Evolutionary conservation across 1,140 invertebrate species (phyloP).

Genomic region (Cyrtorhinus lividipennis): DNA sequence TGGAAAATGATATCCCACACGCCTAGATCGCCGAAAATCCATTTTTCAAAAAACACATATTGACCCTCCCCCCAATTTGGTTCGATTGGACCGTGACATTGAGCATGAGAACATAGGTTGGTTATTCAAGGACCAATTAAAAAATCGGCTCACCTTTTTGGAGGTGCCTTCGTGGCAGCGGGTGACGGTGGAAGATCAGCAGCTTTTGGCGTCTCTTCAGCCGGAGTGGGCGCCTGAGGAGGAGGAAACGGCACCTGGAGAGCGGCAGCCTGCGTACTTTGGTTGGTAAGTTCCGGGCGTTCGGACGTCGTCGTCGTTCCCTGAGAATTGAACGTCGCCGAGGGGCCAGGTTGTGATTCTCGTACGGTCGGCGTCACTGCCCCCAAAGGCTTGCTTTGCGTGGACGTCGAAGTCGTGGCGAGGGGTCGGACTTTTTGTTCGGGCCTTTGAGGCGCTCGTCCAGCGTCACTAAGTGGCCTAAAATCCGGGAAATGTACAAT

Average conservation of each 20-base stretch:
- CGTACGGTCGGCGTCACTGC: constrained; percentile 40
- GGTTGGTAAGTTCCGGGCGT: neutral
- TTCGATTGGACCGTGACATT: too few species aligned
- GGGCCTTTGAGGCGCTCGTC: constrained; percentile 15
- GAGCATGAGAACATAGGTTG: too few species aligned
- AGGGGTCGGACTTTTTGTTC: constrained; percentile 26
- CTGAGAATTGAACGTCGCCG: neutral
- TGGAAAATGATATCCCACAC: too few species aligned
- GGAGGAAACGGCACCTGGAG: neutral
- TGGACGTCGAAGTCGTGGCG: neutral
- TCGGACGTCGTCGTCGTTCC: neutral
- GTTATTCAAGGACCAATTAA: too few species aligned
- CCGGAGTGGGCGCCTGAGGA: neutral
- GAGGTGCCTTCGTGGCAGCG: neutral
- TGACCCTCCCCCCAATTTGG: too few species aligned
- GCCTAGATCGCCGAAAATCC: too few species aligned
- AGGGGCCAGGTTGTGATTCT: constrained; percentile 22
- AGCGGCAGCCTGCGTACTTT: constrained; percentile 7
- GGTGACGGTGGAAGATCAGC: neutral
- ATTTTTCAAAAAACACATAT: too few species aligned
- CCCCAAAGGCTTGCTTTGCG: constrained; percentile 36
- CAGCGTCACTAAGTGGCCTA: neutral
- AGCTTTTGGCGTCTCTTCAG: constrained; percentile 3
- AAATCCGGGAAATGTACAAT: too few species aligned
- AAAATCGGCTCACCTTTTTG: constrained; percentile 1